phyloP scores from a whole-genome alignment of 2,797 vertebrate species.

The Manis crassicaudata region DNA sequence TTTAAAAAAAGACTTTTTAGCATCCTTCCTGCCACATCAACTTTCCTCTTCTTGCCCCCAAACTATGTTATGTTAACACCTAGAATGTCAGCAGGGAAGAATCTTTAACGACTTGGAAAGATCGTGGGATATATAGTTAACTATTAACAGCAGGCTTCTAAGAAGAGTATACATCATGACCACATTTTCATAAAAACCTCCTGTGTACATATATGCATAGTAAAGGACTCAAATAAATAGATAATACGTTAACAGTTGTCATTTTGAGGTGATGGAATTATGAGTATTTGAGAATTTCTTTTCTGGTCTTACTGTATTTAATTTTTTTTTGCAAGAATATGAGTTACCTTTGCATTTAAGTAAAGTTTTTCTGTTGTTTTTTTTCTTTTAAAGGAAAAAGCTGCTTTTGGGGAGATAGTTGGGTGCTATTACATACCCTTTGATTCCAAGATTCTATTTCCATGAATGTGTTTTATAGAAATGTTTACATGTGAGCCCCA shows the following conservation, averaged over 20 bases:
- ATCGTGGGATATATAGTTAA: neutral
- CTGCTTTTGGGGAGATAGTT: neutral
- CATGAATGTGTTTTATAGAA: neutral
- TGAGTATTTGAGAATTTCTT: no score
- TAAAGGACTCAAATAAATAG: neutral
- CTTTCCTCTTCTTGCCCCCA: conserved; percentile 3
- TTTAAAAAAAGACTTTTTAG: neutral
- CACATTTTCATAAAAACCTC: conserved; percentile 5
- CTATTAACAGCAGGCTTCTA: neutral
- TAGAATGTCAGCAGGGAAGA: neutral
- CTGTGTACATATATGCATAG: neutral
- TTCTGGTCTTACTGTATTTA: neutral
- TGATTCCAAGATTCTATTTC: neutral
- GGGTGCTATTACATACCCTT: neutral
- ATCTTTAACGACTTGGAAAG: neutral
- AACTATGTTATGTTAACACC: neutral
- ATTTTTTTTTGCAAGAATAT: conserved; percentile 1
- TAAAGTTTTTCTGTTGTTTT: neutral
- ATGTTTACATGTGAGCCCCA: neutral
- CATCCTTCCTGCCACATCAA: neutral
- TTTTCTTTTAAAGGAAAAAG: neutral
- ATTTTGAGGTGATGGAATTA: neutral
- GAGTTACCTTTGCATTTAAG: conserved; percentile 4
- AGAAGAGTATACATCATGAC: neutral
- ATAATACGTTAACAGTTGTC: neutral